Evolutionary conservation across 1,140 invertebrate genomes (phyloP).

Genomic region (Danaus plexippus): DNA sequence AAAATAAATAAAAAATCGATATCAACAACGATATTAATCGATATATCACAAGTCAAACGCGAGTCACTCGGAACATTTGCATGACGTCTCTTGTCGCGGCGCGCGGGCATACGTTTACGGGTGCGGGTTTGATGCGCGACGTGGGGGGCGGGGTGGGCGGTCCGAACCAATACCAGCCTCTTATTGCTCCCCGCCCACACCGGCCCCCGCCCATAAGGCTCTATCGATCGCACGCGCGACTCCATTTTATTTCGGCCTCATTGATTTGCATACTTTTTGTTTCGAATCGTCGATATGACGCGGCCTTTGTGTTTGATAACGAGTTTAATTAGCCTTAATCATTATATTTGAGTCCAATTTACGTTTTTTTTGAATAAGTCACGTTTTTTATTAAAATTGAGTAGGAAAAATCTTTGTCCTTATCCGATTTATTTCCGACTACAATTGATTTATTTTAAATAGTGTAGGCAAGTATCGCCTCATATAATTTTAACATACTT

Average conservation of each 20-base stretch:
- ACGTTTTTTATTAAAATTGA: too few species aligned
- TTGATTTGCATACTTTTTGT: constrained; percentile 65
- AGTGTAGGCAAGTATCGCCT: too few species aligned
- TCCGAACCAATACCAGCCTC: constrained; percentile 46
- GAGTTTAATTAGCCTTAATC: constrained; percentile 2
- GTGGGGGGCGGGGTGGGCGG: constrained; percentile 42
- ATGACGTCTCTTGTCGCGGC: constrained; percentile 34
- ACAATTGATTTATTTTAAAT: too few species aligned
- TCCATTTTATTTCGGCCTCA: constrained; percentile 67
- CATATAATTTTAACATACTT: too few species aligned
- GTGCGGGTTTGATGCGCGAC: constrained; percentile 24
- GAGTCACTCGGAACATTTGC: constrained; percentile 23
- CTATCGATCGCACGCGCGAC: constrained; percentile 65
- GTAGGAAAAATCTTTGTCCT: too few species aligned
- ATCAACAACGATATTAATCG: constrained; percentile 9
- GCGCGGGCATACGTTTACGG: constrained; percentile 22
- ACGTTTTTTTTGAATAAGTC: too few species aligned
- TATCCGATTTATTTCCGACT: too few species aligned
- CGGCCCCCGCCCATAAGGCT: constrained; percentile 53
- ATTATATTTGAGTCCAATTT: too few species aligned
- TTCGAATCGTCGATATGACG: constrained; percentile 39
- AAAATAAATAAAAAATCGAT: constrained; percentile 4
- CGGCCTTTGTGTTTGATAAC: constrained; percentile 1
- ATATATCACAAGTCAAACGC: not conserved
- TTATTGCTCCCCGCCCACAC: constrained; percentile 48